Base-by-base conservation (phyloP, 2,797 vertebrate species). In the Pseudomugil gertrudae region DNA sequence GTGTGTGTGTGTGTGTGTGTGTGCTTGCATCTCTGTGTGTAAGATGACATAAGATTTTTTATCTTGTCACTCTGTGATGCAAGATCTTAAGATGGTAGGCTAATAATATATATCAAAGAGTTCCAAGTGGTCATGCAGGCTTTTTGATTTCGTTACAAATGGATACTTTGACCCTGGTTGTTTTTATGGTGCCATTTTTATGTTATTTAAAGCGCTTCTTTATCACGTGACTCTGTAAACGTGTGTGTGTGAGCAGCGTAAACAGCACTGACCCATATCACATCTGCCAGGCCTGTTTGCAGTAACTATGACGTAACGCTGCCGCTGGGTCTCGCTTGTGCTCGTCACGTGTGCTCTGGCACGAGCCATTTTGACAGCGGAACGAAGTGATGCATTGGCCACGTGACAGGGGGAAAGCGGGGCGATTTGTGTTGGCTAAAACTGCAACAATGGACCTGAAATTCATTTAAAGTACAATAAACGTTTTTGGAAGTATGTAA, bases 241-340 rank as follows among this genome's bases (percentile, higher is more conserved):
- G 17, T 45, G 60, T 33, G 43, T 54, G 63, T 55, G 57, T n/a
- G n/a, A 51, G 52, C n/a, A 11, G 51, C 24, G 33, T 23, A 36
- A 69, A 51, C 69, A n/a, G 27, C 65, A 48, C 45, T 76, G 85
- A 80, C 80, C 83, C 84, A 76, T 51, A 70, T 79, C 74, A 61
- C 52, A 36, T 21, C 71, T 33, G 48, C 26, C 38, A 24, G 21
- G 38, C 56, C n/a, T 0, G 48, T 59, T 56, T 43, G 71, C 6
- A 8, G 21, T 32, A 21, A 59, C 21, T 7, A 73, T 93, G 91
- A 92, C 85, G 89, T 91, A 76, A 91, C 43, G 0, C 29, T 47
- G 75, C 83, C 79, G 69, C 62, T 11, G 74, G 81, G 63, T 17
- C 29, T 55, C 33, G 76, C 61, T 73, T 62, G 78, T 69, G 68